Percentiles rank a stretch among this genome's conserved stretches.
phyloP scores from a whole-genome alignment of 1,140 invertebrate genomes.

The Holotrichia oblita region DNA sequence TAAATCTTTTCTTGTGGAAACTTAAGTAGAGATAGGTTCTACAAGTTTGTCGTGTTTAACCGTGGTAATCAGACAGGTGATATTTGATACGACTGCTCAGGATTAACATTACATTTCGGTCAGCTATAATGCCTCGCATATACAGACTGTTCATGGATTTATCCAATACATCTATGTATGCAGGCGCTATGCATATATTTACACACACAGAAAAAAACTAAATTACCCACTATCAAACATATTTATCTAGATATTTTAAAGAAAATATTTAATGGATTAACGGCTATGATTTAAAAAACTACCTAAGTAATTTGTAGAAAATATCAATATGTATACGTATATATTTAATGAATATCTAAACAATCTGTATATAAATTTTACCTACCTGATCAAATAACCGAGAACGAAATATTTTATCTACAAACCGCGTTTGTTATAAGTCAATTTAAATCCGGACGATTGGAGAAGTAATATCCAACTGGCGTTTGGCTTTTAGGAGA shows the following conservation, averaged over 20 bases:
- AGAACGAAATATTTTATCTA: constrained; percentile 14
- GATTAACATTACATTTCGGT: constrained; percentile 12
- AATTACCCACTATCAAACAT: too few relatives aligned
- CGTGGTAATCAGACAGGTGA: constrained; percentile 19
- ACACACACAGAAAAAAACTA: too few relatives aligned
- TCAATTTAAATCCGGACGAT: constrained; percentile 14
- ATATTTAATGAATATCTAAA: too few relatives aligned
- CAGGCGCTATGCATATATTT: too few relatives aligned
- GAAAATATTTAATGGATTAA: too few relatives aligned
- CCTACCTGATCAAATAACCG: neutral
- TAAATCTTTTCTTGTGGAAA: neutral
- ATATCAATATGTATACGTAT: too few relatives aligned
- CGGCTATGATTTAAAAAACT: too few relatives aligned
- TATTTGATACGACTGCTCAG: constrained; percentile 6
- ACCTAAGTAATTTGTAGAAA: too few relatives aligned
- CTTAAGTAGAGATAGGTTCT: neutral
- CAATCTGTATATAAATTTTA: neutral
- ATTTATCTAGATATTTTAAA: too few relatives aligned
- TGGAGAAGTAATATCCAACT: neutral
- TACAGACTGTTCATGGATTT: too few relatives aligned
- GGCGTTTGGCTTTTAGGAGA: neutral
- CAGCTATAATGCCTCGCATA: neutral
- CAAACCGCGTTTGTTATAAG: neutral
- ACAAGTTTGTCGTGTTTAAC: neutral
- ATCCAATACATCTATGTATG: too few relatives aligned